These are phyloP conservation scores for Rhodinocichla rosea DNA, from an alignment of 2,113 vertebrate species.

Conservation along the genomic window DNA sequence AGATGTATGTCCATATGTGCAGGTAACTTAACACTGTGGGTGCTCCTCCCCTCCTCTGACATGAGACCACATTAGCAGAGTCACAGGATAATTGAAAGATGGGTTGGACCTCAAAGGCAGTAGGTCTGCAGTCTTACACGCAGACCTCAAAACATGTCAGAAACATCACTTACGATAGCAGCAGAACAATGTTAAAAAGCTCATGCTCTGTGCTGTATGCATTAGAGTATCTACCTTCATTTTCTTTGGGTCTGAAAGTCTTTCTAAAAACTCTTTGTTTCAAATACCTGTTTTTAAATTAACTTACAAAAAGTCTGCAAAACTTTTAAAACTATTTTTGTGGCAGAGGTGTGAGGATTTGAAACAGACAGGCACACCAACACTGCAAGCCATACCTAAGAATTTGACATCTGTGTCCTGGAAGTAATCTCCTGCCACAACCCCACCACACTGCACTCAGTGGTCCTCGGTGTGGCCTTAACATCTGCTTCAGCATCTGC, in stretches of 20 bases:
- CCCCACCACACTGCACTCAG: accelerated
- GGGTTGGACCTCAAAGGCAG: not conserved
- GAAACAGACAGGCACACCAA: not conserved
- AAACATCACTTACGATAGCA: not conserved
- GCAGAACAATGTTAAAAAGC: not conserved
- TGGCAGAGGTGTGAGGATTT: not conserved
- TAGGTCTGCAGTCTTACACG: not conserved
- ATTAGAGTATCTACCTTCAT: not conserved
- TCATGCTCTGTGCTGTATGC: not conserved
- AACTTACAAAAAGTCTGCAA: not conserved
- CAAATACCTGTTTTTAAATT: not conserved
- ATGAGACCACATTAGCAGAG: not conserved
- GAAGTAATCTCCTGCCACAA: not conserved
- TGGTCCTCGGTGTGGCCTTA: not conserved
- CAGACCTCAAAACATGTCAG: not conserved
- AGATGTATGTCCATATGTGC: not conserved
- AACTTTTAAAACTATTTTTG: not conserved
- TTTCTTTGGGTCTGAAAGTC: not conserved
- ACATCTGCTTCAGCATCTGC: not conserved
- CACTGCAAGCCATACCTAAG: not conserved
- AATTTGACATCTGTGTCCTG: not conserved
- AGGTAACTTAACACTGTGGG: not conserved
- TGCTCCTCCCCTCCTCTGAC: not conserved
- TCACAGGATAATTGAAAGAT: not conserved
- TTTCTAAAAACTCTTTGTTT: not conserved